These are phyloP conservation scores for Micrastur ruficollis DNA, from an alignment of 2,797 vertebrate genomes.

Conservation along the genomic window DNA sequence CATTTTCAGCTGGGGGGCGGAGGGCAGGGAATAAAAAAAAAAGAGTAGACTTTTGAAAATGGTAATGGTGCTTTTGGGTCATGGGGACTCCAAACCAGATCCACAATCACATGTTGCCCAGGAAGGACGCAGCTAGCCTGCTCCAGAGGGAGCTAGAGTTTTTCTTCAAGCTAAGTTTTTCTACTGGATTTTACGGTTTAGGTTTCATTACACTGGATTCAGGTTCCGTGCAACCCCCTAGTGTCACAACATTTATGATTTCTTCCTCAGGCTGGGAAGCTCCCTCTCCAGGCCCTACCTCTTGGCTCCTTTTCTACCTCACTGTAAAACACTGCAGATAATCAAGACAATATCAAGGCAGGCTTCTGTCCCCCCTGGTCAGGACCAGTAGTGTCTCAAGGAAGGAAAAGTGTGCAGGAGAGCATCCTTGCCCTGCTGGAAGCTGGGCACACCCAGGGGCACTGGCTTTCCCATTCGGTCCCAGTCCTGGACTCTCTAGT, in stretches of 20 bases:
- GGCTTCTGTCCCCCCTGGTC: neutral
- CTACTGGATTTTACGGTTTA: neutral
- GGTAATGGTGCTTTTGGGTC: neutral
- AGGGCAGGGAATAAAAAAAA: fast-evolving
- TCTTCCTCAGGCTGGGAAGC: neutral
- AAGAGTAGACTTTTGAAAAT: neutral
- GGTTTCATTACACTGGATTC: neutral
- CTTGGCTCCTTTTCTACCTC: neutral
- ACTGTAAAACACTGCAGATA: neutral
- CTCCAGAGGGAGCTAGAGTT: neutral
- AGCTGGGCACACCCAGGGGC: neutral
- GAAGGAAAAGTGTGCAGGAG: neutral
- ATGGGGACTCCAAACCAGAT: neutral
- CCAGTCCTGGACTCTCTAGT: neutral
- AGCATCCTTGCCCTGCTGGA: neutral
- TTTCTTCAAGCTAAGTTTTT: neutral
- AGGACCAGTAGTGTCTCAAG: neutral
- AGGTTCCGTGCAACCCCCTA: fast-evolving
- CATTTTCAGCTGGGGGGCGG: neutral
- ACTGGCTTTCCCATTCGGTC: neutral
- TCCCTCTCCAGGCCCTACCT: neutral
- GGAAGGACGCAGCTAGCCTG: neutral
- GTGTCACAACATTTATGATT: neutral
- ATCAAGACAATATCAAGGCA: neutral
- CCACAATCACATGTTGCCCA: neutral